These are phyloP conservation scores for Tricholaema leucomelas DNA, from an alignment of 2,113 vertebrate genomes.

Conservation along the genomic window DNA sequence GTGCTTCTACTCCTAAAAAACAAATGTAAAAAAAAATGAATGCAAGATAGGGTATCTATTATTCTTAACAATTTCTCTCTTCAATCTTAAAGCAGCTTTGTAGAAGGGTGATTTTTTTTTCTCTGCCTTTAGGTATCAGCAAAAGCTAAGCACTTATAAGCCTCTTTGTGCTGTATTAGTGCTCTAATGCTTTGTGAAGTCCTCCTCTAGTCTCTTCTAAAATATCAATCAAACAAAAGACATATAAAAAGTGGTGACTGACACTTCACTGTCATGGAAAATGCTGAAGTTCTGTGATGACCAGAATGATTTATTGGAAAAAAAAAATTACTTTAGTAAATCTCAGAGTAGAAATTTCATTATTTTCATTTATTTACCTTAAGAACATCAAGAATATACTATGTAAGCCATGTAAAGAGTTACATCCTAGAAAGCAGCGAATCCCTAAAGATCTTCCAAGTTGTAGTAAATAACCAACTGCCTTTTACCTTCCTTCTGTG, in stretches of 20 bases:
- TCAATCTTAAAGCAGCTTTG: slow-evolving; percentile 52
- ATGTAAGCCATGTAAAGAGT: slow-evolving; percentile 7
- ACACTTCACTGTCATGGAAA: not conserved
- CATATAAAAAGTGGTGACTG: slow-evolving; percentile 3
- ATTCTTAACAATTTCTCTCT: slow-evolving; percentile 48
- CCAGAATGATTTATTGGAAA: not conserved
- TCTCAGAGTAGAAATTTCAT: not conserved
- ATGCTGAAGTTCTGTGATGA: not conserved
- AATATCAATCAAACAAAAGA: slow-evolving; percentile 26
- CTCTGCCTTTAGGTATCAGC: slow-evolving; percentile 32
- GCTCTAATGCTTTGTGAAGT: slow-evolving; percentile 41
- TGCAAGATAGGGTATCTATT: slow-evolving; percentile 39
- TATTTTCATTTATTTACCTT: slow-evolving; percentile 44
- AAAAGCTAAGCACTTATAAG: slow-evolving; percentile 49
- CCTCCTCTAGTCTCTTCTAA: slow-evolving; percentile 19
- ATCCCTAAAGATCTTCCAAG: slow-evolving; percentile 37
- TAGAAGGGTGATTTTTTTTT: slow-evolving; percentile 43
- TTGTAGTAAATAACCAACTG: slow-evolving; percentile 41
- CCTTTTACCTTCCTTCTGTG: slow-evolving; percentile 30
- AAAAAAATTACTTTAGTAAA: not conserved
- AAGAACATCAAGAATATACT: slow-evolving; percentile 6
- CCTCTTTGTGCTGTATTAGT: slow-evolving; percentile 30
- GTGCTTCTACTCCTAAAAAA: slow-evolving; percentile 51
- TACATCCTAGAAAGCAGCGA: slow-evolving; percentile 33
- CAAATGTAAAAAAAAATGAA: slow-evolving; percentile 53